Evolutionary conservation across 92 coral and sea anemone genomes (phyloP), one percentile per base, ranked within the genome.

Genomic region (Muricea muricata): DNA sequence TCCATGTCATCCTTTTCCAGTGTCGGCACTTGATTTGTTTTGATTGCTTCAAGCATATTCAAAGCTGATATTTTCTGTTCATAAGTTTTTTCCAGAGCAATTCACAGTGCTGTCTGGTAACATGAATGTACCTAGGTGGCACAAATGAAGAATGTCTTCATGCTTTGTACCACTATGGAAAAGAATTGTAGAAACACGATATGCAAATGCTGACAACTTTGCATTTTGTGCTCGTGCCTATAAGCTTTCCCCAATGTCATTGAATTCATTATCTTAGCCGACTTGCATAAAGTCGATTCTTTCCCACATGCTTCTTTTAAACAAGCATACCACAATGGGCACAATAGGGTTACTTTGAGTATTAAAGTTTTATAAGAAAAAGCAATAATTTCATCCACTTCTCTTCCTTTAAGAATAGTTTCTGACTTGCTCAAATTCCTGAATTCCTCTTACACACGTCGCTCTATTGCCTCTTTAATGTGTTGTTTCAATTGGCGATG

Each of bases 91-190:
- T 90, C 93, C 93, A 90, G 39, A 82, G 41, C 1, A 82, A 50
- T 84, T 30, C 9, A 90, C 55, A 6, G 65, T 63, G 18, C 79
- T 72, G n/a, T 84, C 32, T 18, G 91, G 89, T 35, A 84, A 50
- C 93, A 91, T 91, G 81, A 91, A 91, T 23, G 87, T 42, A 20
- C 93, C 91, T 13, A 91, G 60, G 66, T 52, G 91, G 55, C 80
- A 80, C 14, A 87, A 86, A 18, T 89, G 76, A 12, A 84, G 28
- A 40, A 81, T 81, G 39, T 84, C 90, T 35, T 84, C 74, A 61
- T 66, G 65, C 32, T 69, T 91, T 26, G 80, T 58, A 4, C 93
- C 93, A 42, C 91, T 71, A 42, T 90, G 79, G 39, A 83, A 83
- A 5, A 90, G 83, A 6, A 87, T 74, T n/a, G 84, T 40, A 32